phyloP scores from a whole-genome alignment of 2,797 vertebrate species.

The Poeciliopsis infans region DNA sequence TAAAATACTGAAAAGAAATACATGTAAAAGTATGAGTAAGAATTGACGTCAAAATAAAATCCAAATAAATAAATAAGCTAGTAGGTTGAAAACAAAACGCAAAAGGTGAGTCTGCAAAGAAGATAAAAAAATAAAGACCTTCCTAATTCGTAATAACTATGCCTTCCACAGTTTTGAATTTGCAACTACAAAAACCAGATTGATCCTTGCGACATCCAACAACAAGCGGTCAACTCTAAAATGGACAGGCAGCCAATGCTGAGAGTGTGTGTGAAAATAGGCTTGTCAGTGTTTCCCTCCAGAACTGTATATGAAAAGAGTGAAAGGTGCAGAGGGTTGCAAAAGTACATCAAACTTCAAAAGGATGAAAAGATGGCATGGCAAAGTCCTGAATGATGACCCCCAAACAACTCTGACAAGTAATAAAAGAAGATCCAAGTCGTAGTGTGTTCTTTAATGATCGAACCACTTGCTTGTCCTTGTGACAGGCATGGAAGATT shows the following conservation, averaged over 20 bases:
- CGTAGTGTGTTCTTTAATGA: background rate
- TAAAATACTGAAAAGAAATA: background rate
- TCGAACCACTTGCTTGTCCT: background rate
- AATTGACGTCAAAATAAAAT: background rate
- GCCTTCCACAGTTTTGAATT: too few species aligned
- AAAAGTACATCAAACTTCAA: background rate
- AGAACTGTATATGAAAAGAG: background rate
- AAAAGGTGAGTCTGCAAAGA: background rate
- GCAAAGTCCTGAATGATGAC: background rate
- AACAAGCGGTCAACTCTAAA: too few species aligned
- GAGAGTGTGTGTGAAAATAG: background rate
- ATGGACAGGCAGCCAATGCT: too few species aligned
- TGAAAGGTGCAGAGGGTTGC: slow-evolving; percentile 24
- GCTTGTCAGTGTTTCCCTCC: background rate
- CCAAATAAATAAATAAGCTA: background rate
- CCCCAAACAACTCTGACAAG: background rate
- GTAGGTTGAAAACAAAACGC: background rate
- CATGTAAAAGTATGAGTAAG: background rate
- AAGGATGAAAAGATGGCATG: background rate
- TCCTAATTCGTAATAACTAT: too few species aligned
- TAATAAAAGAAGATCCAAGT: background rate
- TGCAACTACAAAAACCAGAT: too few species aligned
- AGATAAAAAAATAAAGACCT: too few species aligned
- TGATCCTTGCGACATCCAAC: too few species aligned
- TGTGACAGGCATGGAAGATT: background rate